Conservation (phyloP, 2,797 vertebrate genomes). For the Chiloscyllium punctatum region DNA sequence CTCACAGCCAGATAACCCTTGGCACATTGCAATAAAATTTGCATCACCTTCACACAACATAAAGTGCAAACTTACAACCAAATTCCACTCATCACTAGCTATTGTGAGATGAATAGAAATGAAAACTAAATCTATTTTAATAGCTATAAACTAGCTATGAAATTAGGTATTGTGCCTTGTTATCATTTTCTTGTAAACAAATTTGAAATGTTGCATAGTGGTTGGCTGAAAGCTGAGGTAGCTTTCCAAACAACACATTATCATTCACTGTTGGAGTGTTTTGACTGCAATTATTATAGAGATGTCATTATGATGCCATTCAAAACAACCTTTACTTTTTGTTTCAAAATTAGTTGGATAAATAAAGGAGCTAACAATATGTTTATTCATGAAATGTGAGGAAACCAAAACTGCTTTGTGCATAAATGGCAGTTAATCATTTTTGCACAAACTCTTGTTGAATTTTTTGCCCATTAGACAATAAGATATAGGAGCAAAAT, state of each 20-base stretch:
- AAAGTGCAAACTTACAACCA: neutral
- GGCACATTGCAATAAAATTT: neutral
- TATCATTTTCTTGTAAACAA: conserved; percentile 1
- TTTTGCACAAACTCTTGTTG: neutral
- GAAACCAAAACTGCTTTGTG: neutral
- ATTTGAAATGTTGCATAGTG: neutral
- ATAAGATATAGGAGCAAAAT: too few relatives aligned
- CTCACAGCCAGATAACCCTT: conserved; percentile 1
- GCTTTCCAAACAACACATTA: conserved; percentile 55
- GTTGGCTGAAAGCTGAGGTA: conserved; percentile 49
- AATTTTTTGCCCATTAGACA: neutral
- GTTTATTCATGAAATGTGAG: neutral
- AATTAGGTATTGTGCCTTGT: neutral
- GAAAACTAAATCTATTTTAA: neutral
- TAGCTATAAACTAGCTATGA: neutral
- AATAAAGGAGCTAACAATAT: neutral
- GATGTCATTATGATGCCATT: conserved; percentile 79
- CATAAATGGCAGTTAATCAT: neutral
- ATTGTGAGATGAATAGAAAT: neutral
- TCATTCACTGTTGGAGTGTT: conserved; percentile 50
- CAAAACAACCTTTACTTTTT: conserved; percentile 66
- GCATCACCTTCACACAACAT: neutral
- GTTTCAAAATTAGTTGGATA: neutral
- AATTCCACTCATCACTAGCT: neutral
- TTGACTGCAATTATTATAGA: conserved; percentile 66